Conservation (phyloP, 2,888 invertebrate genomes). For the Leucophora obtusa region DNA sequence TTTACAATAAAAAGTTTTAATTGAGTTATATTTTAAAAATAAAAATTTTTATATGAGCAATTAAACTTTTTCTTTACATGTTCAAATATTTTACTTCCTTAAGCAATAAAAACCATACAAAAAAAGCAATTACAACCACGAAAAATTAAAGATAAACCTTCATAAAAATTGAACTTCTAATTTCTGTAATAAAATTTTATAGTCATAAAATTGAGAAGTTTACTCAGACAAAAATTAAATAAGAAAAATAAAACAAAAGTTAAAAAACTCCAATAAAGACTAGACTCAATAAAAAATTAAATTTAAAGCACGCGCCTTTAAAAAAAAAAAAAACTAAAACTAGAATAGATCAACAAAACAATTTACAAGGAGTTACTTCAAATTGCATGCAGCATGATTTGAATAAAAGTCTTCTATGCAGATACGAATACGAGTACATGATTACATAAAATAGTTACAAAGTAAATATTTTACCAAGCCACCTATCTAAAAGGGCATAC, state of each 20-base stretch:
- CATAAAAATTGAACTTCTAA: constrained; percentile 9
- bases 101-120: not conserved
- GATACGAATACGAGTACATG: not conserved
- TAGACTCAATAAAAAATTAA: constrained; percentile 14
- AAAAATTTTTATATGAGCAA: no score
- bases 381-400: constrained; percentile 7
- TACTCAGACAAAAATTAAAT: not conserved
- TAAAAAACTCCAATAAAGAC: not conserved
- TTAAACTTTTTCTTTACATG: not conserved
- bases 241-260: not conserved
- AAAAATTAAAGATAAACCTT: not conserved
- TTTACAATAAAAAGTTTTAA: no score
- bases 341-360: not conserved
- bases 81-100: constrained; percentile 2
- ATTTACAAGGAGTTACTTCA: constrained; percentile 6
- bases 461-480: constrained; percentile 11
- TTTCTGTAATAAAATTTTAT: constrained; percentile 5
- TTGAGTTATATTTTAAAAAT: no score
- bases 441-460: constrained; percentile 1
- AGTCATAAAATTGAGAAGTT: constrained; percentile 4
- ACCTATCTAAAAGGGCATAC: constrained; percentile 9
- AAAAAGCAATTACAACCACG: not conserved
- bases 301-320: constrained; percentile 25
- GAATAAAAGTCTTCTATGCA: not conserved
- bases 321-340: constrained; percentile 4